Conservation (phyloP, 2,888 invertebrate species). For the Resseliella maxima region DNA sequence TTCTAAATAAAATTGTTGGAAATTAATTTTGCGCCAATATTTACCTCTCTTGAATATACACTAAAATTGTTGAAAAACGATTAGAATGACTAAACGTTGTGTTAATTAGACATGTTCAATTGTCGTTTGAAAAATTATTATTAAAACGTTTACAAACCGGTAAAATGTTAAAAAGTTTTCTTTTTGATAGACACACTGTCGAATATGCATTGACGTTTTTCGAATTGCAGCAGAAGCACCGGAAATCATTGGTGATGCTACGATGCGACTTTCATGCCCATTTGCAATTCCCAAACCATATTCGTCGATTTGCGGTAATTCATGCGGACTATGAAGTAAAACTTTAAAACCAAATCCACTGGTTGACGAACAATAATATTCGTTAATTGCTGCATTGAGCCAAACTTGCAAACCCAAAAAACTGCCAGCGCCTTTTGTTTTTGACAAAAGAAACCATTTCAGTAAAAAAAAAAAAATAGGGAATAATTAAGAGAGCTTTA, state of each 20-base stretch:
- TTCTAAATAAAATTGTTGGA: too few species aligned
- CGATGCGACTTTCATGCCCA: constrained; percentile 77
- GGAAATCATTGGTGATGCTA: constrained; percentile 76
- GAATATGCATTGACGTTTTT: constrained; percentile 67
- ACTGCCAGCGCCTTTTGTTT: constrained; percentile 42
- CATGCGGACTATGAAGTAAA: constrained; percentile 82
- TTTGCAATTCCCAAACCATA: constrained; percentile 79
- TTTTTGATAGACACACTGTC: neutral
- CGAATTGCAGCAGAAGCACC: constrained; percentile 72
- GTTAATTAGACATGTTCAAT: neutral
- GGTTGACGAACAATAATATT: constrained; percentile 85
- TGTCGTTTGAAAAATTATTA: too few species aligned
- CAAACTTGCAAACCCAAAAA: constrained; percentile 78
- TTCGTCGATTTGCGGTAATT: constrained; percentile 82
- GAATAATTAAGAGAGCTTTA: too few species aligned
- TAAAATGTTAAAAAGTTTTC: constrained; percentile 1
- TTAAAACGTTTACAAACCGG: neutral
- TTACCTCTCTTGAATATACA: neutral
- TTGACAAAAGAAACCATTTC: too few species aligned
- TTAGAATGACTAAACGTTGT: too few species aligned
- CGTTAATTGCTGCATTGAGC: constrained; percentile 76
- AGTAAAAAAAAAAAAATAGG: too few species aligned
- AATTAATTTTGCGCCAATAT: too few species aligned
- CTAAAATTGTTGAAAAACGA: neutral
- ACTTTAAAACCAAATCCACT: constrained; percentile 70